Evolutionary conservation across 1,140 invertebrate species (phyloP).

Genomic region (Yoshiicerus persimilis): DNA sequence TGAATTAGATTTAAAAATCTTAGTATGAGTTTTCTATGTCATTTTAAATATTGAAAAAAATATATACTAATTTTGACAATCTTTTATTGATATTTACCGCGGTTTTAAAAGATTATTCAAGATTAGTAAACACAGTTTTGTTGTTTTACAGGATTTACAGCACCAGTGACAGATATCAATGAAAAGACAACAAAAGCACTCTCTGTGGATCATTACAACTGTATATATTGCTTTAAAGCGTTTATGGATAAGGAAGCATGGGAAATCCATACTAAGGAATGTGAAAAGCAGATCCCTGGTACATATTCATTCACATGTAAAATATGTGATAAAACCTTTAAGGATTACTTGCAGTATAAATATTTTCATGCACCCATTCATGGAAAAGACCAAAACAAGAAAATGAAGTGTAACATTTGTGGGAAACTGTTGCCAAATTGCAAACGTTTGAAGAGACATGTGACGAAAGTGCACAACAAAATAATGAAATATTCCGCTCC

Average conservation of each 20-base stretch:
- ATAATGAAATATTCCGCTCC: no score
- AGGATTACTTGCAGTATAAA: background rate
- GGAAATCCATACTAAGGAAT: background rate
- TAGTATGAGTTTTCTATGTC: no score
- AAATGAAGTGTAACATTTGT: background rate
- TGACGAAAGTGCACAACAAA: background rate
- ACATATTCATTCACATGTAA: background rate
- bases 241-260: background rate
- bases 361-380: background rate
- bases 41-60: no score
- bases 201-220: background rate
- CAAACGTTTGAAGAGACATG: background rate
- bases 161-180: background rate
- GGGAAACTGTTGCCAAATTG: no score
- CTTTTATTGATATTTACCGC: no score
- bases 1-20: no score
- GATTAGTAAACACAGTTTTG: no score
- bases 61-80: no score
- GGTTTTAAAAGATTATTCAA: no score
- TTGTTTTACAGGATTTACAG: no score
- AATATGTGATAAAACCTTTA: background rate
- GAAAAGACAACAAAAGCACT: background rate
- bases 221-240: background rate
- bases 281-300: background rate
- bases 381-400: background rate